Conservation (phyloP, 2,888 invertebrate genomes). For the Drosophila putrida region DNA sequence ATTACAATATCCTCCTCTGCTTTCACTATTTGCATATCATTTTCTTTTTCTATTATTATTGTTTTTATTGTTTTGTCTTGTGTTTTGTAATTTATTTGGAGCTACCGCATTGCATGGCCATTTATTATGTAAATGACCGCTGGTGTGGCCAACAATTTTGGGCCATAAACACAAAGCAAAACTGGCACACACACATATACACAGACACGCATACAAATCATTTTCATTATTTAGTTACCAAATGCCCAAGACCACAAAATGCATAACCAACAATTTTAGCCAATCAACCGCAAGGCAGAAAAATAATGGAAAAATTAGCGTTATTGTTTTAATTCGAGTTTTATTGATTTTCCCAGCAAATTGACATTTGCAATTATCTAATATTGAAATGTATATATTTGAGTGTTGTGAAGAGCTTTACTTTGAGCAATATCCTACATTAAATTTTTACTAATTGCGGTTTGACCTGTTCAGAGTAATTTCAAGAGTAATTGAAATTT, state of each 20-base stretch:
- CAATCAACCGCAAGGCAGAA: slow-evolving; percentile 44
- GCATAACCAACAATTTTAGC: slow-evolving; percentile 37
- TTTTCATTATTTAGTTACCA: slow-evolving; percentile 53
- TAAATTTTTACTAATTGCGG: background rate
- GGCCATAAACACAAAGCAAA: slow-evolving; percentile 55
- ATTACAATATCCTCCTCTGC: slow-evolving; percentile 25
- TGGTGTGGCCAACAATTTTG: slow-evolving; percentile 66
- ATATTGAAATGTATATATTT: background rate
- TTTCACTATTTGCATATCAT: slow-evolving; percentile 16
- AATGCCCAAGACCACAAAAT: slow-evolving; percentile 22
- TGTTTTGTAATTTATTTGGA: slow-evolving; percentile 67
- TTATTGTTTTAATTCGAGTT: slow-evolving; percentile 27
- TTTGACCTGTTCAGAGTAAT: no score
- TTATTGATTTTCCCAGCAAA: slow-evolving; percentile 5
- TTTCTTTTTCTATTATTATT: slow-evolving; percentile 13
- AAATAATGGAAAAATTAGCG: slow-evolving; percentile 50
- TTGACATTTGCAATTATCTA: background rate
- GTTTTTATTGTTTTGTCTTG: slow-evolving; percentile 22
- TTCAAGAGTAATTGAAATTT: no score
- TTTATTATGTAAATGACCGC: slow-evolving; percentile 73
- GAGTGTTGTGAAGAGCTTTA: background rate
- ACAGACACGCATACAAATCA: slow-evolving; percentile 48
- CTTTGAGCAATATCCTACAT: background rate
- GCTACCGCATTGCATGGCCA: slow-evolving; percentile 54
- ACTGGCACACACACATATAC: slow-evolving; percentile 32